These are phyloP conservation scores for Barbus barbus DNA, from an alignment of 2,113 vertebrate genomes.

Conservation along the genomic window DNA sequence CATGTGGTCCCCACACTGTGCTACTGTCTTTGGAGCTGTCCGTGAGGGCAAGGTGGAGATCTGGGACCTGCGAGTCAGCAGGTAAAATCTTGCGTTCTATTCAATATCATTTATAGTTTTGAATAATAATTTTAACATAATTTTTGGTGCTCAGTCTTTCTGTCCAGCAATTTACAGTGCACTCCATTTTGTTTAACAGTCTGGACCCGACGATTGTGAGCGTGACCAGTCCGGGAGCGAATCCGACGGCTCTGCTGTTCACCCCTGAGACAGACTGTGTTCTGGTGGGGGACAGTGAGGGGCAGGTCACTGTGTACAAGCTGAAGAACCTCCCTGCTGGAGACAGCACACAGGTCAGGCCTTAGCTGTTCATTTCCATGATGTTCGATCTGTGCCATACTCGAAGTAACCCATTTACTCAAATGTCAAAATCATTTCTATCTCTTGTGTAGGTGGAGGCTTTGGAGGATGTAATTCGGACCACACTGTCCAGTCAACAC, in stretches of 20 bases:
- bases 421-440: too few species aligned
- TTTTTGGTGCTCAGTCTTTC: too few species aligned
- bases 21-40: conserved; percentile 78
- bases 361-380: neutral
- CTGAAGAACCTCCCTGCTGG: conserved; percentile 72
- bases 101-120: neutral
- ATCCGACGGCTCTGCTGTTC: conserved; percentile 79
- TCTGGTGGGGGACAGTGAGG: conserved; percentile 82
- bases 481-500: conserved; percentile 59
- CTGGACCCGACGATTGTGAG: conserved; percentile 75
- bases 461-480: conserved; percentile 66
- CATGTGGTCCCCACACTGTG: conserved; percentile 81
- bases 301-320: conserved; percentile 80
- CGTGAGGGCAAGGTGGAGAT: conserved; percentile 82
- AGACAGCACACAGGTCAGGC: conserved; percentile 69
- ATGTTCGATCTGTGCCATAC: neutral
- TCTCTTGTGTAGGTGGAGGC: conserved; percentile 62
- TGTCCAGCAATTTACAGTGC: too few species aligned
- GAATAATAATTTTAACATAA: neutral
- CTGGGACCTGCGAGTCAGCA: conserved; percentile 85
- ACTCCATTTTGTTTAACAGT: conserved; percentile 62
- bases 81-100: conserved; percentile 72
- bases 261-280: conserved; percentile 78
- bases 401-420: neutral
- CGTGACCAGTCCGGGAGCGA: conserved; percentile 67